These are phyloP conservation scores for Cataglyphis cursor DNA, from an alignment of 2,888 invertebrate species.

Conservation along the genomic window DNA sequence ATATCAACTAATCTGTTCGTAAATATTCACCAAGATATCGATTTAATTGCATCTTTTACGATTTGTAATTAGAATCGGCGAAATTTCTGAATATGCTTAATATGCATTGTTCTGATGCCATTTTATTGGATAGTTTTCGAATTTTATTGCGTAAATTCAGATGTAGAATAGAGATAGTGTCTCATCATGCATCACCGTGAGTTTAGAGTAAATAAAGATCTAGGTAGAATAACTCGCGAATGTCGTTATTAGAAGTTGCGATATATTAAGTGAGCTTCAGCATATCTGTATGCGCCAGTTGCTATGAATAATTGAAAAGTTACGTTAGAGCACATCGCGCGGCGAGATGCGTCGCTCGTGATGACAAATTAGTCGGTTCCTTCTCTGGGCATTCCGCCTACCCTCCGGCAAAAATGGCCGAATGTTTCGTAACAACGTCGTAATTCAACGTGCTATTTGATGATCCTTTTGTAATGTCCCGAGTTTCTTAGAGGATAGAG, in stretches of 20 bases:
- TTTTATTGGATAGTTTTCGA: slow-evolving; percentile 3
- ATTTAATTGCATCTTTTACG: slow-evolving; percentile 27
- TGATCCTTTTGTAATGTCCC: slow-evolving; percentile 45
- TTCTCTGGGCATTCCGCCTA: background rate
- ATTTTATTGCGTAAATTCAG: slow-evolving; percentile 12
- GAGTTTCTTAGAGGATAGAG: slow-evolving; percentile 43
- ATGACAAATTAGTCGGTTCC: slow-evolving; percentile 43
- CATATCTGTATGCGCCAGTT: background rate
- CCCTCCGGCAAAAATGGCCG: slow-evolving; percentile 16
- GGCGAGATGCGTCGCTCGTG: slow-evolving; percentile 17
- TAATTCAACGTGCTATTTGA: slow-evolving; percentile 42
- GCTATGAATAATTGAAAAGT: slow-evolving; percentile 49
- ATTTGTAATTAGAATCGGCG: slow-evolving; percentile 12
- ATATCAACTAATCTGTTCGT: background rate
- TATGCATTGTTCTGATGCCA: slow-evolving; percentile 1
- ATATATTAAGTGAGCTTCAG: background rate
- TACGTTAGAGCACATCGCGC: background rate
- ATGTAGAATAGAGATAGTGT: slow-evolving; percentile 1
- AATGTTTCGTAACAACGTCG: slow-evolving; percentile 34
- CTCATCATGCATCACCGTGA: background rate
- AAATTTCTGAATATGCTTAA: slow-evolving; percentile 9
- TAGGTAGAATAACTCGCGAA: background rate
- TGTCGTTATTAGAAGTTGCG: background rate
- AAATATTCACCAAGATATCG: slow-evolving; percentile 33
- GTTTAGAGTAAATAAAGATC: slow-evolving; percentile 1